Evolutionary conservation across 2,888 invertebrate genomes (phyloP).

Genomic region (Papilio elwesi): DNA sequence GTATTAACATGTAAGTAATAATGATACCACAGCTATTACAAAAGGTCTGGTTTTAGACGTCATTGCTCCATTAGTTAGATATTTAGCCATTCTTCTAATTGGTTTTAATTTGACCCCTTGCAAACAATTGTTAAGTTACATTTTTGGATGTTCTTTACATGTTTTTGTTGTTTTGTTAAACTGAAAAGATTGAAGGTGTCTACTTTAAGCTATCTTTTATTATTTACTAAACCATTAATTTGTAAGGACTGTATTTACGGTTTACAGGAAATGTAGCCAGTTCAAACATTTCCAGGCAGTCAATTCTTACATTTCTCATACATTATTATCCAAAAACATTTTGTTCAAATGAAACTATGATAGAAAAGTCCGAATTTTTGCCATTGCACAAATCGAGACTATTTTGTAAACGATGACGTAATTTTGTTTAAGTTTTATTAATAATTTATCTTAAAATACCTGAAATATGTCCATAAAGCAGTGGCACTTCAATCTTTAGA

Average conservation of each 20-base stretch:
- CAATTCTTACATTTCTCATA: neutral
- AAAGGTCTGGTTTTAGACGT: conserved; percentile 74
- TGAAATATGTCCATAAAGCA: neutral
- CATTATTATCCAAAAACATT: conserved; percentile 49
- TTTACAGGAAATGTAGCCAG: too few relatives aligned
- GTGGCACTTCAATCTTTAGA: conserved; percentile 41
- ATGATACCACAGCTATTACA: conserved; percentile 52
- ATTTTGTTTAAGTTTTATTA: neutral
- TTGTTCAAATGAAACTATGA: too few relatives aligned
- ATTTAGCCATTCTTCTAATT: conserved; percentile 81
- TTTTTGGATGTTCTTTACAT: conserved; percentile 57
- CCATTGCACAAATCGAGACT: neutral
- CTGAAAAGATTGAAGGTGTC: conserved; percentile 31
- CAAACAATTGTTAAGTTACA: conserved; percentile 60
- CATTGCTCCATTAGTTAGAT: conserved; percentile 83
- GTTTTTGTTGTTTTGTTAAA: conserved; percentile 10
- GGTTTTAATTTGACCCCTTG: conserved; percentile 75
- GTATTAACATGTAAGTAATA: conserved; percentile 43
- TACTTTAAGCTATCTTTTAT: neutral
- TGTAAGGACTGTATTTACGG: neutral
- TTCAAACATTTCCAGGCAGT: neutral
- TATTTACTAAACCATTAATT: conserved; percentile 37
- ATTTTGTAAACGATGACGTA: neutral
- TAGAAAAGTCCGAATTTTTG: too few relatives aligned
- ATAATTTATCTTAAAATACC: too few relatives aligned